phyloP scores from a whole-genome alignment of 2,113 vertebrate species.

The Chaetorhynchus papuensis region DNA sequence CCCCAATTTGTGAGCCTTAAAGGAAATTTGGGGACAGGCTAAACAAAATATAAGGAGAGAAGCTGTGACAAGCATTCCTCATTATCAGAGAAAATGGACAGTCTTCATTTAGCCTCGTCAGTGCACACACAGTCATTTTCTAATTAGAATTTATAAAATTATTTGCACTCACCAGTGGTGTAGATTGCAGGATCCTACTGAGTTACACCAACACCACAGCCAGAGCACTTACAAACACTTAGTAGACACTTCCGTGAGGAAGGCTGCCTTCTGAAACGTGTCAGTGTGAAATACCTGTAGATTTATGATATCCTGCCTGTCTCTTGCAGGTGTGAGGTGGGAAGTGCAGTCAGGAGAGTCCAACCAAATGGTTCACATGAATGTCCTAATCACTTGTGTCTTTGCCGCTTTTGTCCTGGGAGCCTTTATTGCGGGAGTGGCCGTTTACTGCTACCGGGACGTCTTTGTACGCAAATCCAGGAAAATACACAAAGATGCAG shows the following conservation, averaged over 20 bases:
- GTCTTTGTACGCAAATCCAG: slow-evolving; percentile 87
- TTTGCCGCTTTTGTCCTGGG: slow-evolving; percentile 95
- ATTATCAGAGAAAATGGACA: background rate
- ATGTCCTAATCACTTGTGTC: slow-evolving; percentile 97
- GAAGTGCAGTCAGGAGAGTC: slow-evolving; percentile 91
- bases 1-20: background rate
- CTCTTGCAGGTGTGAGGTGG: slow-evolving; percentile 83
- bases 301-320: slow-evolving; percentile 26
- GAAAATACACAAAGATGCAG: slow-evolving; percentile 90
- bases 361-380: slow-evolving; percentile 99
- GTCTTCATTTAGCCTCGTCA: background rate
- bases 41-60: background rate
- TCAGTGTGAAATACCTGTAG: background rate
- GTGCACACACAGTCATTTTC: background rate
- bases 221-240: background rate
- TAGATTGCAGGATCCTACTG: background rate
- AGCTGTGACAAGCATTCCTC: background rate
- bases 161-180: background rate
- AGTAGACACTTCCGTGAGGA: background rate
- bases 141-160: background rate
- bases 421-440: slow-evolving; percentile 91
- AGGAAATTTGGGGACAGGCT: background rate
- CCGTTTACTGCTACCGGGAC: slow-evolving; percentile 94
- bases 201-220: background rate
- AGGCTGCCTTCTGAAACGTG: background rate